Evolutionary conservation across 2,113 vertebrate genomes (phyloP), one percentile per base, ranked within the genome.

Genomic region (Misgurnus mizolepis): DNA sequence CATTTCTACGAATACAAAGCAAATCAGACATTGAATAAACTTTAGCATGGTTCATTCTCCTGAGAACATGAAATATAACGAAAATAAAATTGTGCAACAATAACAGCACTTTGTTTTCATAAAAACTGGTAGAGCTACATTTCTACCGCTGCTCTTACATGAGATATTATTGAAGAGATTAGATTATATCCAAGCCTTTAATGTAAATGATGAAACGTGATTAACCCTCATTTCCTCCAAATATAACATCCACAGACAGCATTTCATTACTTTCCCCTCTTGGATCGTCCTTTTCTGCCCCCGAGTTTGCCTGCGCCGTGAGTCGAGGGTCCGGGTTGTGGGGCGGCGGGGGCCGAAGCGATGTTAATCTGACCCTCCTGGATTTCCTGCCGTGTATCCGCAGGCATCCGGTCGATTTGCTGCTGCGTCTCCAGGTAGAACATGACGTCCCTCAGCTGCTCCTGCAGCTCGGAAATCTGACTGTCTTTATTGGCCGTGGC

Each of bases 341-440:
- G 77, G 0, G 71, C 81, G 0, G 94, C 83, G 0, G 94, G 91
- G 3, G 93, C 90, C 88, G 95, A 85, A 0, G 91, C 91, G 0
- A 98, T 97, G 91, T 97, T 98, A 91, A 99, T 97, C 86, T 99
- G 97, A 60, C 98, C 98, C 61, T 98, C 98, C 86, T 99, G 97
- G 82, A 99, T 97, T 70, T 99, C 97, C 55, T 94, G 95, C 5
- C 97, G 92, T 1, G 96, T 90, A 78, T 98, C 96, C 0, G 95
- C 94, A 0, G 96, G 93, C 74, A 99, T 93, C 80, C 96, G 94
- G 67, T 94, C 94, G 89, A 99, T 98, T 84, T 97, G 95, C 92
- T 97, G 95, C 88, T 98, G 96, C 0, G 97, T 89, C 83, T 98
- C 96, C 89, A 99, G 88, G 87, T 98, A 97, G 89, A 99, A 98